A percentile compares a stretch with the other conserved stretches of the same genome.
These are phyloP conservation scores for Palythoa caribaeorum DNA, from an alignment of 92 coral and sea anemone species.

Conservation along the genomic window DNA sequence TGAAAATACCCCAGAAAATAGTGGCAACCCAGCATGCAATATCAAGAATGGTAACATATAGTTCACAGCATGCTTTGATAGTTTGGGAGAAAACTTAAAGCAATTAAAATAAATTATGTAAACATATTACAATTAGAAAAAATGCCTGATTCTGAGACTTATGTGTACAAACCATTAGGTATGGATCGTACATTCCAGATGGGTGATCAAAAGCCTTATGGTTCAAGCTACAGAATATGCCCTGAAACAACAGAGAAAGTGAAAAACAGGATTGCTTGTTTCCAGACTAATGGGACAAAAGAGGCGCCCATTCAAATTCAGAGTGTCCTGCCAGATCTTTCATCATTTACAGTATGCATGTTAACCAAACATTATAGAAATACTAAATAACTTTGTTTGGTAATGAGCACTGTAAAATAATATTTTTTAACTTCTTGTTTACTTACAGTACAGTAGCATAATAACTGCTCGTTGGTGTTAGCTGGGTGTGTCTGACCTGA, in stretches of 20 bases:
- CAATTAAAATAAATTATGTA: too few relatives aligned
- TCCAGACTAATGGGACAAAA: conserved; percentile 78
- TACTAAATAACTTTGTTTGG: too few relatives aligned
- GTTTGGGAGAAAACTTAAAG: too few relatives aligned
- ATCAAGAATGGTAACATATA: too few relatives aligned
- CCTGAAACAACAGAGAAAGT: conserved; percentile 95
- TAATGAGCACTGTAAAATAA: too few relatives aligned
- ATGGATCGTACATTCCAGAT: conserved; percentile 86
- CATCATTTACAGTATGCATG: conserved; percentile 65
- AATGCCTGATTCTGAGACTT: background rate
- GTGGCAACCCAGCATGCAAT: too few relatives aligned
- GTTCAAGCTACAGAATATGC: conserved; percentile 79
- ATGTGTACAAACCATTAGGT: conserved; percentile 39
- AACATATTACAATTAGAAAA: background rate
- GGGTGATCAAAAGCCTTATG: conserved; percentile 64
- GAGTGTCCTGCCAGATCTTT: conserved; percentile 81
- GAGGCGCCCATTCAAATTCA: conserved; percentile 68
- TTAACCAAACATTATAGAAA: background rate
- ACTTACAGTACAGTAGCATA: too few relatives aligned
- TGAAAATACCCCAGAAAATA: too few relatives aligned
- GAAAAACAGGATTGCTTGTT: conserved; percentile 72
- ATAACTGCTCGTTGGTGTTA: too few relatives aligned
- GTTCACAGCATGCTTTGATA: too few relatives aligned
- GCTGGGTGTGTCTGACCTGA: too few relatives aligned
- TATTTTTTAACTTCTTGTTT: too few relatives aligned